A percentile compares a stretch with the other conserved stretches of the same genome.
phyloP scores from a whole-genome alignment of 2,888 invertebrate genomes.

The Tholera decimalis region DNA sequence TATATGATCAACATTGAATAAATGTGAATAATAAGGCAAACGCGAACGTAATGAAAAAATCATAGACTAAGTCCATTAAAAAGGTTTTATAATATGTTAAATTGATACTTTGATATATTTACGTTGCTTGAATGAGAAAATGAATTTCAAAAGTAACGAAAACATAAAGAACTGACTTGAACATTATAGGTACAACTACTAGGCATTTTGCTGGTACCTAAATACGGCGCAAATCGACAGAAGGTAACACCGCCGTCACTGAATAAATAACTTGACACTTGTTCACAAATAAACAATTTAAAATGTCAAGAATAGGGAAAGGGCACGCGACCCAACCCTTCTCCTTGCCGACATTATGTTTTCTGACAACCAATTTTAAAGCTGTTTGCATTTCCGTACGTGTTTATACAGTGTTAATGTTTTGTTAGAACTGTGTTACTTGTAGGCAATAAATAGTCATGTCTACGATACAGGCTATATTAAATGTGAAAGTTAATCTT shows the following conservation, averaged over 20 bases:
- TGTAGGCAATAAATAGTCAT: slow-evolving; percentile 11
- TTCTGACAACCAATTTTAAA: slow-evolving; percentile 88
- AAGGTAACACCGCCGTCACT: slow-evolving; percentile 69
- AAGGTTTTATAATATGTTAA: neutral
- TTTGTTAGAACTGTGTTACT: slow-evolving; percentile 32
- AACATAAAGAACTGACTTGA: neutral
- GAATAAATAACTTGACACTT: slow-evolving; percentile 90
- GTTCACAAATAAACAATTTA: slow-evolving; percentile 91
- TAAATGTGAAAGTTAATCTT: neutral
- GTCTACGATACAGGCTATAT: neutral
- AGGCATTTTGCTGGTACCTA: neutral
- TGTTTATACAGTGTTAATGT: slow-evolving; percentile 68
- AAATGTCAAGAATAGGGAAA: slow-evolving; percentile 90
- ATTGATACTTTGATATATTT: no score
- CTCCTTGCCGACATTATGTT: slow-evolving; percentile 85
- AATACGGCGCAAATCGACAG: slow-evolving; percentile 32
- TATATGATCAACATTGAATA: no score
- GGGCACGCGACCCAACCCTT: slow-evolving; percentile 86
- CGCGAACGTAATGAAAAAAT: no score
- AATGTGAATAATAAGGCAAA: no score
- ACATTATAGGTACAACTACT: neutral
- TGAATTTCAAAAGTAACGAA: neutral
- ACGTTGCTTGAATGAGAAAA: neutral
- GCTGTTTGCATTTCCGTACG: slow-evolving; percentile 76
- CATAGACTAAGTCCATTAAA: neutral